Conservation (phyloP, 2,113 vertebrate genomes). For the Motacilla alba region DNA sequence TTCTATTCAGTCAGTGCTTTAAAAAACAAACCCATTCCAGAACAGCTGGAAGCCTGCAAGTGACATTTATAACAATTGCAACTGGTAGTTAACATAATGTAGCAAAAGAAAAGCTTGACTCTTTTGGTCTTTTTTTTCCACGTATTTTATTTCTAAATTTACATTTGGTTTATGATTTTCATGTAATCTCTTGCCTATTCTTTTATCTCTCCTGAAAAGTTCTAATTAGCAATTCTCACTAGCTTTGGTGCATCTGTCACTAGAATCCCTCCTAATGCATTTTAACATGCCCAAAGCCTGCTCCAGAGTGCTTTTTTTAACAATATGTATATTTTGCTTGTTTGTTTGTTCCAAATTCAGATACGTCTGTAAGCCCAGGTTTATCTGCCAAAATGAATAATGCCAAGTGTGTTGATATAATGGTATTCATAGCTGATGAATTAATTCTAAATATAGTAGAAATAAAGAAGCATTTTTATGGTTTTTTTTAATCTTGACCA, state of each 20-base stretch:
- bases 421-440: background rate
- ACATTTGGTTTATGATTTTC: conserved; percentile 5
- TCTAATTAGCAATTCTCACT: conserved; percentile 3
- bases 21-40: conserved; percentile 56
- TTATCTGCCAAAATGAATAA: background rate
- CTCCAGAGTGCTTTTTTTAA: background rate
- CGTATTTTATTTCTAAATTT: conserved; percentile 28
- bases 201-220: conserved; percentile 20
- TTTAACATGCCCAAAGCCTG: background rate
- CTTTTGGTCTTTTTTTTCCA: background rate
- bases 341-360: background rate
- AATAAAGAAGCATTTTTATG: background rate
- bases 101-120: conserved; percentile 19
- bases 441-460: background rate
- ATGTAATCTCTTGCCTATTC: background rate
- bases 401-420: background rate
- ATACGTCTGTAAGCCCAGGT: rapidly evolving
- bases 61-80: conserved; percentile 48
- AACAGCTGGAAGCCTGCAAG: conserved; percentile 54
- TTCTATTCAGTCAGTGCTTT: conserved; percentile 37
- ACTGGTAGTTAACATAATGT: conserved; percentile 20
- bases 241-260: background rate
- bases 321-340: background rate
- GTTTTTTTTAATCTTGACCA: background rate
- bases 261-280: background rate